Percentiles rank a stretch among this genome's conserved stretches.
Conservation (phyloP, 2,113 vertebrate species). For the Microcebus lehilahytsara region DNA sequence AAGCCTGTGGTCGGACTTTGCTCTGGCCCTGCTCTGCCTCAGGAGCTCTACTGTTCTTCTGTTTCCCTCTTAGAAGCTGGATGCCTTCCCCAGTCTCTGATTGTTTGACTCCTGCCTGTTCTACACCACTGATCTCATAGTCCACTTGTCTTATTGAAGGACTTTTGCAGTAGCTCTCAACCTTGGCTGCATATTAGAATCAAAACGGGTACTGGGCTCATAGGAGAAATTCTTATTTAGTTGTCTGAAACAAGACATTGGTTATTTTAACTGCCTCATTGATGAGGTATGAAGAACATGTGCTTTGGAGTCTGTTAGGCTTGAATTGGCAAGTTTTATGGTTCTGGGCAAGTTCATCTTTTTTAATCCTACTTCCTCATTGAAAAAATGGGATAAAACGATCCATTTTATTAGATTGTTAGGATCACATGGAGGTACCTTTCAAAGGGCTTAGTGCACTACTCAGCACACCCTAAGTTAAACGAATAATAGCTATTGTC, state of each 20-base stretch:
- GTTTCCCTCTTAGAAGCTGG: neutral
- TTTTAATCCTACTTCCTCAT: constrained; percentile 41
- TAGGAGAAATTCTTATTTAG: neutral
- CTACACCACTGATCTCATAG: neutral
- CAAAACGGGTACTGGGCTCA: neutral
- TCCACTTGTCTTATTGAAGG: neutral
- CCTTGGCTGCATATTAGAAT: neutral
- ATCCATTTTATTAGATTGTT: constrained; percentile 20
- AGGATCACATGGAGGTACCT: neutral
- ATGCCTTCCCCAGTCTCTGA: neutral
- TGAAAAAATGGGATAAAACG: constrained; percentile 47
- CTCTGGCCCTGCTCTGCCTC: neutral
- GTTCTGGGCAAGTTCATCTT: constrained; percentile 30
- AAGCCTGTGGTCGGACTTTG: neutral
- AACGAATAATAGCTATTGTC: neutral
- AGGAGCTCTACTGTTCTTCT: neutral
- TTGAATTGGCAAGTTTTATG: constrained; percentile 34
- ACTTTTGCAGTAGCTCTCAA: neutral
- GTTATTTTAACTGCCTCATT: constrained; percentile 37
- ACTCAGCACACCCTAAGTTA: neutral
- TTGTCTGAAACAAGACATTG: neutral
- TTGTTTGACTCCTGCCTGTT: neutral
- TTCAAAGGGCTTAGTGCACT: neutral
- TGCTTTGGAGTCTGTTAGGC: neutral
- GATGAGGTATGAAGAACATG: neutral